Base-by-base conservation (phyloP, 1,140 invertebrate species). In the Lepidurus apus region DNA sequence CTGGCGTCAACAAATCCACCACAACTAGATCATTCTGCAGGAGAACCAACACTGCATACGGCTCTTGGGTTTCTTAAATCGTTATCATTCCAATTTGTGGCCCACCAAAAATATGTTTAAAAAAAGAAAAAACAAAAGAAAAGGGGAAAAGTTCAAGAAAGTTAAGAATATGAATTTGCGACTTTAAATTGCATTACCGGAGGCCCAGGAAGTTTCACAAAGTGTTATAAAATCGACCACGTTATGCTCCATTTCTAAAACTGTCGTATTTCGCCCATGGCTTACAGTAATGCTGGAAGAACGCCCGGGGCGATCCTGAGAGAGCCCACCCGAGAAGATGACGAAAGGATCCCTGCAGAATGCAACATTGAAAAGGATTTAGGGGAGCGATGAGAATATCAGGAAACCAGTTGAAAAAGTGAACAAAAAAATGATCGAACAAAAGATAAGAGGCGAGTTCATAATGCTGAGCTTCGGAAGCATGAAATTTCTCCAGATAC, bases 171-270 rank as follows among this genome's bases (percentile, higher is more conserved):
- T 13, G 74, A 9, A 77, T 11, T 26, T 42, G 11, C 43, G n/a
- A 43, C 21, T 42, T 17, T 81, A 79, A 75, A 53, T 76, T 77
- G 81, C 87, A 87, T 87, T 86, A 96, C 95, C 95, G 84, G 93
- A 95, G 77, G 90, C 88, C 89, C 93, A 99, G 42, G 95, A 95
- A 82, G 92, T 96, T 85, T 98, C 94, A 87, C 94, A 97, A 26
- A 98, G 88, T 43, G 93, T 94, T 82, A 98, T 91, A 89, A 99
- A 99, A 89, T 98, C 97, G 75, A 99, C 90, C 75, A 99, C 96
- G 84, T 93, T 94, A 86, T 98, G 95, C 84, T 99, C 98, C 98
- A 99, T 99, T 89, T 99, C 97, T 81, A 99, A 87, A 76, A 98
- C 96, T 1, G 97, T 98, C 65, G 95, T 98, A 80, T 92, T 93